Conservation (phyloP, 2,888 invertebrate genomes). For the Antitype chi region DNA sequence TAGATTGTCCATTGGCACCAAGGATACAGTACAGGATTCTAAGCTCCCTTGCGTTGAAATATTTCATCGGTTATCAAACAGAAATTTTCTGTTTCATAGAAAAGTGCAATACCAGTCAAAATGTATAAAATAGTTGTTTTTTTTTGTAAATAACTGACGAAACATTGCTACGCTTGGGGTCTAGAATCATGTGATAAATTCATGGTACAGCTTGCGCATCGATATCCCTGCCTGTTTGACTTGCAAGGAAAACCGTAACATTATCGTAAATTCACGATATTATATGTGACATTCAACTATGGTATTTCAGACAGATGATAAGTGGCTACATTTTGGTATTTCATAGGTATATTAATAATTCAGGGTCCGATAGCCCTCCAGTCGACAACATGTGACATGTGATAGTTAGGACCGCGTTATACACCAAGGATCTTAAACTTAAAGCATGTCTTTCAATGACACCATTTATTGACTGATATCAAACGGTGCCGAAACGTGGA, state of each 20-base stretch:
- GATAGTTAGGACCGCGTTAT: conserved; percentile 32
- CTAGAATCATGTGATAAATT: too few relatives aligned
- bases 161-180: too few relatives aligned
- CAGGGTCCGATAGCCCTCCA: conserved; percentile 70
- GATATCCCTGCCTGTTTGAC: background rate
- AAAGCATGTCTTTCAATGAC: background rate
- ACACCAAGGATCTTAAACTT: background rate
- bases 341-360: conserved; percentile 75
- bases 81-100: too few relatives aligned
- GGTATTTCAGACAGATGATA: conserved; percentile 18
- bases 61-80: too few relatives aligned
- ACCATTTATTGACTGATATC: too few relatives aligned
- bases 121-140: too few relatives aligned
- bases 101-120: too few relatives aligned
- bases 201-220: too few relatives aligned
- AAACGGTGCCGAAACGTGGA: too few relatives aligned
- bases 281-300: conserved; percentile 36
- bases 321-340: conserved; percentile 69
- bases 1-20: background rate
- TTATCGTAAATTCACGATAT: background rate
- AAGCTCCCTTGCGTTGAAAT: too few relatives aligned
- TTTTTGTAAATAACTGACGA: too few relatives aligned
- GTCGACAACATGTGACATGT: conserved; percentile 37
- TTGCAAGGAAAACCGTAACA: background rate
- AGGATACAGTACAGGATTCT: too few relatives aligned